Evolutionary conservation across 2,888 invertebrate genomes (phyloP).

Genomic region (Caradrina kadenii): DNA sequence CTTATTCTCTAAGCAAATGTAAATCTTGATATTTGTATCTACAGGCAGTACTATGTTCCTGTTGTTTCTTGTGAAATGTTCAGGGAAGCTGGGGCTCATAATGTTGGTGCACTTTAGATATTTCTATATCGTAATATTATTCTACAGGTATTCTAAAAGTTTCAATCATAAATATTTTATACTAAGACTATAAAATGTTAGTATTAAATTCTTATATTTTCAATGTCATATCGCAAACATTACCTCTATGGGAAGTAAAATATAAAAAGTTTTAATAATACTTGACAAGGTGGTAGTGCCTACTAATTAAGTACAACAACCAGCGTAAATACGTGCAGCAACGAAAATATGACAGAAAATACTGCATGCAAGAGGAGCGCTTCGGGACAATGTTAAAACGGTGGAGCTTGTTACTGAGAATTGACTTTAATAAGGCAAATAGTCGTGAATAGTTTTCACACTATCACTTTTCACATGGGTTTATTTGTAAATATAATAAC

Average conservation of each 20-base stretch:
- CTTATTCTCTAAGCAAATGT: constrained; percentile 52
- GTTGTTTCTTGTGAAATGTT: constrained; percentile 35
- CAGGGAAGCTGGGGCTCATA: constrained; percentile 5
- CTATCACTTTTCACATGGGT: too few species aligned
- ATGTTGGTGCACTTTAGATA: constrained; percentile 4
- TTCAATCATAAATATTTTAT: neutral
- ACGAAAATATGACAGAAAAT: too few species aligned
- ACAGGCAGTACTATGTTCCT: constrained; percentile 29
- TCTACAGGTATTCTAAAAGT: neutral
- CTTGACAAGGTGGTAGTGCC: neutral
- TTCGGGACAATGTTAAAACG: too few species aligned
- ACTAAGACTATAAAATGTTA: neutral
- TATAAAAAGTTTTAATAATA: neutral
- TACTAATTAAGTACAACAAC: neutral
- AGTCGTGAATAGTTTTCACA: too few species aligned
- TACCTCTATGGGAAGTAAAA: neutral
- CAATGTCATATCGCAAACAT: neutral
- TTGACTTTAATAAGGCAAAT: too few species aligned
- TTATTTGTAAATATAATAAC: too few species aligned
- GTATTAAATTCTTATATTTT: neutral
- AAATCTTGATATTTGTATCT: constrained; percentile 48
- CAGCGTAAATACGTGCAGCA: neutral
- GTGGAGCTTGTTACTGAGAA: too few species aligned
- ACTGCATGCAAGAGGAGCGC: too few species aligned
- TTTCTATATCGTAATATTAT: constrained; percentile 16